phyloP scores from a whole-genome alignment of 1,140 invertebrate genomes.

The Drosophila pectinifera region DNA sequence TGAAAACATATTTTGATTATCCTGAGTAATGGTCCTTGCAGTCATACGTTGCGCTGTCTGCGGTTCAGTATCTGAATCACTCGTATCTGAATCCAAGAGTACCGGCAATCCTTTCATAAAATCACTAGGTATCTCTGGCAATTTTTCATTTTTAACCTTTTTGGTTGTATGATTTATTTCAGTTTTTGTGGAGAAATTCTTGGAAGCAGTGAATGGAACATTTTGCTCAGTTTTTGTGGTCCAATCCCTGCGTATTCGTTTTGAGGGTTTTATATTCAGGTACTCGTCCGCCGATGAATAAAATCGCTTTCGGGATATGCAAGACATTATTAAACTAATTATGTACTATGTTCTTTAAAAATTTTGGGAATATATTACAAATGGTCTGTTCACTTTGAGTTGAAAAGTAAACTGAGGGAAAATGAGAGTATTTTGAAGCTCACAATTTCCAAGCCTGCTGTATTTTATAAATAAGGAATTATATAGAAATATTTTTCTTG shows the following conservation, averaged over 20 bases:
- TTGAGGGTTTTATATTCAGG: neutral
- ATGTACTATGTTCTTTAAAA: too few species aligned
- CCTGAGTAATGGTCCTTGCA: neutral
- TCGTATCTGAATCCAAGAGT: neutral
- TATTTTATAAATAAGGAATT: neutral
- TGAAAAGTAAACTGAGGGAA: neutral
- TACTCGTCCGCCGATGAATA: neutral
- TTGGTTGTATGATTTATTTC: neutral
- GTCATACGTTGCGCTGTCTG: too few species aligned
- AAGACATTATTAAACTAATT: constrained; percentile 4
- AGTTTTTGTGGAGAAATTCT: neutral
- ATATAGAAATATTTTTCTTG: too few species aligned
- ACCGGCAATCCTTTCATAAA: neutral
- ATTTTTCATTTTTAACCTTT: neutral
- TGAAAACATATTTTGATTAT: constrained; percentile 1
- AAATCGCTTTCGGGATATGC: constrained; percentile 2
- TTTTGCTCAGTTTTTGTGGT: neutral
- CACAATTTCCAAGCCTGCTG: neutral
- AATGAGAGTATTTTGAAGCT: neutral
- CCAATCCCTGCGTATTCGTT: neutral
- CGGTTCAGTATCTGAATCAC: constrained; percentile 3
- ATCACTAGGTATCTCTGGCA: neutral
- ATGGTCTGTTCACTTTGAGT: constrained; percentile 1
- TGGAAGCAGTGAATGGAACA: neutral
- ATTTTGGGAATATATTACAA: constrained; percentile 5